A percentile compares a stretch with the other conserved stretches of the same genome.
Conservation (phyloP, 2,888 invertebrate species). For the Busseola fusca region DNA sequence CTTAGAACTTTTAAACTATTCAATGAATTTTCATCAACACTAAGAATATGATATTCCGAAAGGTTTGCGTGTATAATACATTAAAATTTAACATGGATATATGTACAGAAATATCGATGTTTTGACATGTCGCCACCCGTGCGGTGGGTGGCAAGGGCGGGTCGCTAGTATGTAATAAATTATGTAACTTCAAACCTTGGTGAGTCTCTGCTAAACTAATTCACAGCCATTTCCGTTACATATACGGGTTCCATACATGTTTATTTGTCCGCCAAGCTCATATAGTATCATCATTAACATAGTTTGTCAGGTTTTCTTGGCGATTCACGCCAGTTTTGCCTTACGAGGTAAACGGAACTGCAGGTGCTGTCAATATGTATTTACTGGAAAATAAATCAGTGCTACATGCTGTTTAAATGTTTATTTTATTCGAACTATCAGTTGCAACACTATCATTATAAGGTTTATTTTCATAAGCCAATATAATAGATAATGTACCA, state of each 20-base stretch:
- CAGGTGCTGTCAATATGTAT: conserved; percentile 9
- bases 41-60: background rate
- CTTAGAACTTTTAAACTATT: background rate
- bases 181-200: conserved; percentile 21
- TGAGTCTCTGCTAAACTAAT: conserved; percentile 20
- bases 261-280: conserved; percentile 35
- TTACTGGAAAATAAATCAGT: conserved; percentile 23
- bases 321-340: conserved; percentile 32
- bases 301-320: conserved; percentile 52
- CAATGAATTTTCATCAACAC: background rate
- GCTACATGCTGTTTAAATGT: conserved; percentile 2
- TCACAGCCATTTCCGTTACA: conserved; percentile 44
- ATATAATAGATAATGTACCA: background rate
- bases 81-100: too few species aligned
- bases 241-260: conserved; percentile 36
- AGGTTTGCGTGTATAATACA: too few species aligned
- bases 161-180: background rate
- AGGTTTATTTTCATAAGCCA: background rate
- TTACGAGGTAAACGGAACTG: conserved; percentile 41
- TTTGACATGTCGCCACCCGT: background rate
- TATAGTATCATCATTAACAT: conserved; percentile 43
- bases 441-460: background rate
- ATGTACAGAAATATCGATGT: background rate
- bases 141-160: background rate
- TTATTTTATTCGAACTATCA: conserved; percentile 9